These are phyloP conservation scores for Corydoras maculifer DNA, from an alignment of 2,113 vertebrate species.

Conservation along the genomic window DNA sequence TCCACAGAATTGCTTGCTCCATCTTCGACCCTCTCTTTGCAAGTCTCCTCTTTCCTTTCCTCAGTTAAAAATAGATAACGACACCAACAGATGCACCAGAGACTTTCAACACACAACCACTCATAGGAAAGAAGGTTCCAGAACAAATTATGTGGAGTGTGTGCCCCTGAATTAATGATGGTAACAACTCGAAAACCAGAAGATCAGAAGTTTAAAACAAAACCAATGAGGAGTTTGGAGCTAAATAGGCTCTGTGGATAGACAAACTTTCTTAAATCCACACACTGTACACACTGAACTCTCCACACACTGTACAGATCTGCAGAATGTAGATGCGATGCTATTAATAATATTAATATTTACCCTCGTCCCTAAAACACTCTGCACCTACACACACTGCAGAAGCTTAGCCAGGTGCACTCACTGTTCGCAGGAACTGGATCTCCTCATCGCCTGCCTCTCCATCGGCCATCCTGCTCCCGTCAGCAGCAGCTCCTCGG, in stretches of 20 bases:
- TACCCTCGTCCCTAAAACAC: not conserved
- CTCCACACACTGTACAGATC: too few species aligned
- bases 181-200: not conserved
- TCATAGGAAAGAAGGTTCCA: slow-evolving; percentile 41
- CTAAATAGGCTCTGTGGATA: not conserved
- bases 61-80: slow-evolving; percentile 69
- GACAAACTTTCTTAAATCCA: too few species aligned
- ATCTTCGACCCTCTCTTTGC: slow-evolving; percentile 49
- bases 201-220: not conserved
- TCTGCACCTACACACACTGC: not conserved
- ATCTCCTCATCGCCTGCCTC: slow-evolving; percentile 89
- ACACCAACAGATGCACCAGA: slow-evolving; percentile 66
- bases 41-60: slow-evolving; percentile 62
- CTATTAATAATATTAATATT: not conserved
- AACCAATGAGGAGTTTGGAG: too few species aligned
- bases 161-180: not conserved
- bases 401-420: slow-evolving; percentile 52
- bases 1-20: slow-evolving; percentile 37
- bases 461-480: slow-evolving; percentile 81
- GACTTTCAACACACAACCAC: slow-evolving; percentile 47
- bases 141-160: slow-evolving; percentile 17
- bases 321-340: not conserved
- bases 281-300: too few species aligned
- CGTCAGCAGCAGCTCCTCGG: slow-evolving; percentile 65
- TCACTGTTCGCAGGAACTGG: slow-evolving; percentile 87